These are phyloP conservation scores for Leptodactylus fuscus DNA, from an alignment of 2,113 vertebrate genomes.

Conservation along the genomic window DNA sequence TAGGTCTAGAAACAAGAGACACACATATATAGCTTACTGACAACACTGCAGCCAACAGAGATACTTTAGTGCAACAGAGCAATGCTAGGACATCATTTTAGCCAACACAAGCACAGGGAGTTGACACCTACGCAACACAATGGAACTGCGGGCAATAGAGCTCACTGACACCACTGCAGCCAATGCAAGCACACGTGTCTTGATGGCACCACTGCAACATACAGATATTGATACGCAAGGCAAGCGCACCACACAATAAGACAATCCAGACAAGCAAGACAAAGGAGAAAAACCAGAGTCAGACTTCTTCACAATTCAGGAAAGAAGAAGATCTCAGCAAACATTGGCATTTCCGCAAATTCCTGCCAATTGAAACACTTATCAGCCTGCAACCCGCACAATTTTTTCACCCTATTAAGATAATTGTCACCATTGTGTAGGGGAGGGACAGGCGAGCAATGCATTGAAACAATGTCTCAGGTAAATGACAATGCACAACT, in stretches of 20 bases:
- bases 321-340: background rate
- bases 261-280: slow-evolving; percentile 52
- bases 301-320: slow-evolving; percentile 27
- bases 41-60: slow-evolving; percentile 57
- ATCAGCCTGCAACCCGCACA: too few species aligned
- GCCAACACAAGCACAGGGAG: slow-evolving; percentile 49
- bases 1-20: slow-evolving; percentile 80
- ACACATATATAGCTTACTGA: slow-evolving; percentile 58
- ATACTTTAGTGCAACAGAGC: slow-evolving; percentile 36
- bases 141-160: slow-evolving; percentile 38
- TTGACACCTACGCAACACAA: slow-evolving; percentile 53
- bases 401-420: too few species aligned
- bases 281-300: slow-evolving; percentile 48
- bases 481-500: background rate
- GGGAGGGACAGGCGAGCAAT: background rate
- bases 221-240: slow-evolving; percentile 55
- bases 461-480: background rate
- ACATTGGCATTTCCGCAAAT: background rate
- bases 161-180: slow-evolving; percentile 54
- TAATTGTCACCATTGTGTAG: background rate
- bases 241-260: slow-evolving; percentile 49
- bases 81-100: slow-evolving; percentile 32
- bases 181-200: slow-evolving; percentile 58
- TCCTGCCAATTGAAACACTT: too few species aligned
- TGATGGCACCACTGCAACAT: slow-evolving; percentile 56